A percentile compares a stretch with the other conserved stretches of the same genome.
phyloP scores from a whole-genome alignment of 2,113 vertebrate species.

The Cyprinodon brontotheroides region DNA sequence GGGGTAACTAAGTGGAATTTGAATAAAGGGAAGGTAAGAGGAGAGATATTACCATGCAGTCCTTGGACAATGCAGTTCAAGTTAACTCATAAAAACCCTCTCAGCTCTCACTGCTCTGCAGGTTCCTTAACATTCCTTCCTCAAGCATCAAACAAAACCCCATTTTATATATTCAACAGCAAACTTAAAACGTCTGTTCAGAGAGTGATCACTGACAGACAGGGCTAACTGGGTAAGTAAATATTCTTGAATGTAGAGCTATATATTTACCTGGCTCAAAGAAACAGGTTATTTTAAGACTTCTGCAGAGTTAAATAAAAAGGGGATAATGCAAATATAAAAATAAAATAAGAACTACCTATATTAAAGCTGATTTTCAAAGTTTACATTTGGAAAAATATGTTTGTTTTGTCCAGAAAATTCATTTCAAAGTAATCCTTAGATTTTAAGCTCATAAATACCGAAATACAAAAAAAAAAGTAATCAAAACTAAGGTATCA shows the following conservation, averaged over 20 bases:
- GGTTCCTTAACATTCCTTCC: slow-evolving; percentile 35
- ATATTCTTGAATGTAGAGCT: not conserved
- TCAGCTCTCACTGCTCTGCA: too few species aligned
- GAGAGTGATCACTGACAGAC: slow-evolving; percentile 11
- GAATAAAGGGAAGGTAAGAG: slow-evolving; percentile 16
- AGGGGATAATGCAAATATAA: too few species aligned
- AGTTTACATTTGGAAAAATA: too few species aligned
- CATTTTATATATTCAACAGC: slow-evolving; percentile 28
- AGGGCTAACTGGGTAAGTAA: not conserved
- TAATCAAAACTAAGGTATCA: not conserved
- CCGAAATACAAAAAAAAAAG: not conserved
- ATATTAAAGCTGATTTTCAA: too few species aligned
- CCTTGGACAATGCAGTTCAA: slow-evolving; percentile 9
- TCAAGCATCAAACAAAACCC: slow-evolving; percentile 27
- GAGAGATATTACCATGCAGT: slow-evolving; percentile 25
- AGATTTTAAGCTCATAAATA: not conserved
- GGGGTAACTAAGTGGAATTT: slow-evolving; percentile 10
- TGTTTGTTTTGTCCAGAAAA: too few species aligned
- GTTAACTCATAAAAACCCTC: slow-evolving; percentile 31
- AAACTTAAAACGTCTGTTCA: not conserved
- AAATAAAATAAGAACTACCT: too few species aligned
- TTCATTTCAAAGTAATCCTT: too few species aligned
- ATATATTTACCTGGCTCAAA: not conserved
- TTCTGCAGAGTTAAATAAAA: not conserved
- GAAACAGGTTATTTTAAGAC: not conserved